A percentile compares a stretch with the other conserved stretches of the same genome.
Evolutionary conservation across 1,140 invertebrate genomes (phyloP).

Genomic region (Plutomurus gul): DNA sequence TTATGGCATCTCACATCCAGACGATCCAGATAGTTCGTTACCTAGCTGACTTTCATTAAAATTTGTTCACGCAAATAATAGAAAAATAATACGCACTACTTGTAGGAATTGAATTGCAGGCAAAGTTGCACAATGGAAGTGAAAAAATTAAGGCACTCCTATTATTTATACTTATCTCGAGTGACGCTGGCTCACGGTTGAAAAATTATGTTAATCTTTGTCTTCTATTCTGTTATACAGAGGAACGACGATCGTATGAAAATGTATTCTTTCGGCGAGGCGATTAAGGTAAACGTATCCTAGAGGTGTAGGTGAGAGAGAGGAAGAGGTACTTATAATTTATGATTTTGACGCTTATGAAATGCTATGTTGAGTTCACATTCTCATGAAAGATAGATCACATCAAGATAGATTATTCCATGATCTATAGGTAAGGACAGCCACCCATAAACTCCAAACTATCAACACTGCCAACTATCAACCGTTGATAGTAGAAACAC

Average conservation of each 20-base stretch:
- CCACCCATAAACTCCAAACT: not conserved
- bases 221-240: not conserved
- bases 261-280: not conserved
- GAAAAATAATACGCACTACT: too few relatives aligned
- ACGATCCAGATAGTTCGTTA: too few relatives aligned
- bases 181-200: too few relatives aligned
- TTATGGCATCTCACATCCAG: too few relatives aligned
- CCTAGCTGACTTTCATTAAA: too few relatives aligned
- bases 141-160: too few relatives aligned
- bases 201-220: slow-evolving; percentile 26
- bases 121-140: too few relatives aligned
- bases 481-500: not conserved
- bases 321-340: not conserved
- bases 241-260: not conserved
- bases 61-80: too few relatives aligned
- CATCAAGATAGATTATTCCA: not conserved
- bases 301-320: not conserved
- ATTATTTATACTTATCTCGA: too few relatives aligned
- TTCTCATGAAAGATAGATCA: slow-evolving; percentile 12
- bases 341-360: slow-evolving; percentile 8
- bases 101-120: too few relatives aligned
- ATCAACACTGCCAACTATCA: not conserved
- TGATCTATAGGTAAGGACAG: slow-evolving; percentile 1
- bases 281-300: not conserved
- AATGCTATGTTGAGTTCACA: slow-evolving; percentile 16